Evolutionary conservation across 2,888 invertebrate species (phyloP), one percentile per base, ranked within the genome.

Genomic region (Ceriagrion tenellum): DNA sequence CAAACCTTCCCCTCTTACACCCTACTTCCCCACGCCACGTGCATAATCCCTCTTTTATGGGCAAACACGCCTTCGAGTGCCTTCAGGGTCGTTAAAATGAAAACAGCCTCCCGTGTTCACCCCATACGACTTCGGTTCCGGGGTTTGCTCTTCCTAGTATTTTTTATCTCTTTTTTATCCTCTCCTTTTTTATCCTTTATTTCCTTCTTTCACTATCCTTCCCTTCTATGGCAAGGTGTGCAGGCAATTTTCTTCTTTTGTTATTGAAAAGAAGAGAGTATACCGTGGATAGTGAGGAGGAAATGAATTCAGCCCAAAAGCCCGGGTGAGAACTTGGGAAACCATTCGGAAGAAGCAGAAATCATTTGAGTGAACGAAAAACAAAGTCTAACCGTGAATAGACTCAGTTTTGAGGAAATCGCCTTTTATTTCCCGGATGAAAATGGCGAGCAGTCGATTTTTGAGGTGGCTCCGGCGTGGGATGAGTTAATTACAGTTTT

Each of bases 11-110:
- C 20, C 16, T 63, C 63, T 23, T 20, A 13, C 63, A 4, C 20
- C 63, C 16, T 23, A n/a, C n/a, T 59, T 20, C 59, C 26, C 16
- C 81, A 30, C n/a, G 1, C 35, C 81, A 35, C 35, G 26, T 81
- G 81, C 74, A 74, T 74, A 74, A 74, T 74, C 74, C 81, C 81
- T 81, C 35, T 81, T 35, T 81, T 35, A 81, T 81, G 81, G 81
- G 30, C 81, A 35, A 35, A 74, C 74, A 74, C 81, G 35, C 35
- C 81, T 20, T 16, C 30, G 81, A 81, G 81, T 35, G 81, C 30
- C 35, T 35, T 35, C 59, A 8, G 8, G 69, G 20, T 81, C 81
- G 81, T 35, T 81, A 81, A 81, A 81, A 35, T 20, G 81, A 81
- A 81, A 81, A 81, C 35, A 81, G 81, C 81, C 81, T 20, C 35